Conservation (phyloP, 2,888 invertebrate genomes). For the Eledone cirrhosa region DNA sequence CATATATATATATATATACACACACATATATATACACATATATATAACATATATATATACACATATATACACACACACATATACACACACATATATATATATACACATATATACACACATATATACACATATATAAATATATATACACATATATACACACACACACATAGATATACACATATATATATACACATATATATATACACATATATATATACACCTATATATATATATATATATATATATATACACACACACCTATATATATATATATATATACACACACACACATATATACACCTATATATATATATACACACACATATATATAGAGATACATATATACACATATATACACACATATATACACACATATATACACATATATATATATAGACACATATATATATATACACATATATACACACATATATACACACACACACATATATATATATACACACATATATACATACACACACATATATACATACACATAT, state of each 20-base stretch:
- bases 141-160: neutral
- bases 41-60: slow-evolving; percentile 3
- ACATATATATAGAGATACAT: neutral
- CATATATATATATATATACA: neutral
- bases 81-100: neutral
- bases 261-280: neutral
- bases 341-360: neutral
- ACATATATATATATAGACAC: no score
- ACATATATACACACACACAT: neutral
- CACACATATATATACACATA: neutral
- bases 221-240: neutral
- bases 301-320: neutral
- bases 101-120: neutral
- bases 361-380: neutral
- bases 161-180: neutral
- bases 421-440: no score
- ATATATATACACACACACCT: neutral
- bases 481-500: neutral
- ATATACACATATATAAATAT: neutral
- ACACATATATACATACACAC: neutral
- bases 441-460: neutral
- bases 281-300: neutral
- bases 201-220: neutral
- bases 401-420: no score
- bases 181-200: neutral